Evolutionary conservation across 2,888 invertebrate species (phyloP), one percentile per base, ranked within the genome.

Genomic region (Drosophila paracracens): DNA sequence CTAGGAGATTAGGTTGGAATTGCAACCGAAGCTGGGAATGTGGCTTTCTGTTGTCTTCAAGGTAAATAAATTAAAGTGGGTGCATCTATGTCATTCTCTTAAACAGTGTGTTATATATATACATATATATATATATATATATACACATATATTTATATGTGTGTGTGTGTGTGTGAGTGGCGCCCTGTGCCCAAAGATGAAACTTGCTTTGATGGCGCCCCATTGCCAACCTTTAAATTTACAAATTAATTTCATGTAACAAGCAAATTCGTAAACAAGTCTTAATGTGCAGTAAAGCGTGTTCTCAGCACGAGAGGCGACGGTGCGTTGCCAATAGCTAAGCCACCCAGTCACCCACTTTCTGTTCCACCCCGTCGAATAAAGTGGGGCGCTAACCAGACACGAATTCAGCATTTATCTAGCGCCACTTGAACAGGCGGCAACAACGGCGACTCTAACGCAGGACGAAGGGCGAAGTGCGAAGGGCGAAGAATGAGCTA

Each of bases 181-280:
- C 52, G 53, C 52, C 36, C 21, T 31, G 36, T 50, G 57, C 59
- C 21, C 43, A 53, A 29, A 33, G 57, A 50, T 62, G 51, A 61
- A 38, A 29, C 46, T 57, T 74, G 59, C 62, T 46, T 52, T 60
- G 61, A 61, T 71, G 81, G 66, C 64, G 69, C 72, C 81, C 69
- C 74, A 69, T 69, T 70, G 80, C 62, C 83, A 68, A 76, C 75
- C 73, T 90, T 90, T 84, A 89, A 91, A 88, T 91, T 87, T 84
- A 89, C 90, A 87, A 87, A 87, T 91, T 87, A 91, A 87, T 90
- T 87, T 91, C 90, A 88, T 88, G 91, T 88, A 89, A 84, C 69
- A 88, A 80, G 82, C 86, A 88, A 91, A 86, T 86, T 84, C 90
- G 90, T 88, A 86, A 91, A 91, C 90, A 91, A 91, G 86, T 76